phyloP scores from a whole-genome alignment of 2,113 vertebrate species.

The Stigmatopora argus region DNA sequence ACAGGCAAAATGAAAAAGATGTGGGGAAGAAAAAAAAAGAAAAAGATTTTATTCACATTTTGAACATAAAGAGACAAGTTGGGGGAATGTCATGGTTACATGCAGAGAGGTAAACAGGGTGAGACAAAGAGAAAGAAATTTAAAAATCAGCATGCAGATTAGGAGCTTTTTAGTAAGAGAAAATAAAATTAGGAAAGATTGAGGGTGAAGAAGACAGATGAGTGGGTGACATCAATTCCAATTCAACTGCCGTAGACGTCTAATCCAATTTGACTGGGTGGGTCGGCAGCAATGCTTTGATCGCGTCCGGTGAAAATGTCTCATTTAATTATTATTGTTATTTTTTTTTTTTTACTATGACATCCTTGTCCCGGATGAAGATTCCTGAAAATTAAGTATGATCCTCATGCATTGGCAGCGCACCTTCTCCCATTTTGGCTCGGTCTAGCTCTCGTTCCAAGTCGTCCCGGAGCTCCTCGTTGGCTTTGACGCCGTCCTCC shows the following conservation, averaged over 20 bases:
- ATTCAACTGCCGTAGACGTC: too few species aligned
- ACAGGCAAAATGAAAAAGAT: conserved; percentile 14
- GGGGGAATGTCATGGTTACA: conserved; percentile 24
- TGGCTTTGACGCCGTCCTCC: conserved; percentile 76
- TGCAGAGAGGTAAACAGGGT: conserved; percentile 4
- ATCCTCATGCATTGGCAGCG: conserved; percentile 39
- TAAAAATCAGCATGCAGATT: conserved; percentile 22
- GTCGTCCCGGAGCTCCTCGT: conserved; percentile 75
- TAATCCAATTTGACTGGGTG: too few species aligned
- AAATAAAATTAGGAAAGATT: conserved; percentile 5
- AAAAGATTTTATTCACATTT: conserved; percentile 50
- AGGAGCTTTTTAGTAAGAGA: conserved; percentile 19
- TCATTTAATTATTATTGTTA: background rate
- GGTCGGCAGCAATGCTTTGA: too few species aligned
- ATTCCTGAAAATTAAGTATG: background rate
- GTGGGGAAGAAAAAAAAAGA: conserved; percentile 22
- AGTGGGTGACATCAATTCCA: background rate
- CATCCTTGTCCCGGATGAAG: too few species aligned
- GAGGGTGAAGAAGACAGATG: conserved; percentile 22
- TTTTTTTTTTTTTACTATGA: too few species aligned
- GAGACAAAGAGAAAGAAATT: conserved; percentile 11
- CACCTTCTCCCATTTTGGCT: conserved; percentile 78
- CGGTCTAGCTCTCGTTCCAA: conserved; percentile 80
- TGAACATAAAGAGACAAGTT: conserved; percentile 19
- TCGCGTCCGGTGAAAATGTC: too few species aligned